These are phyloP conservation scores for Azemiops feae DNA, from an alignment of 2,113 vertebrate genomes.

Conservation along the genomic window DNA sequence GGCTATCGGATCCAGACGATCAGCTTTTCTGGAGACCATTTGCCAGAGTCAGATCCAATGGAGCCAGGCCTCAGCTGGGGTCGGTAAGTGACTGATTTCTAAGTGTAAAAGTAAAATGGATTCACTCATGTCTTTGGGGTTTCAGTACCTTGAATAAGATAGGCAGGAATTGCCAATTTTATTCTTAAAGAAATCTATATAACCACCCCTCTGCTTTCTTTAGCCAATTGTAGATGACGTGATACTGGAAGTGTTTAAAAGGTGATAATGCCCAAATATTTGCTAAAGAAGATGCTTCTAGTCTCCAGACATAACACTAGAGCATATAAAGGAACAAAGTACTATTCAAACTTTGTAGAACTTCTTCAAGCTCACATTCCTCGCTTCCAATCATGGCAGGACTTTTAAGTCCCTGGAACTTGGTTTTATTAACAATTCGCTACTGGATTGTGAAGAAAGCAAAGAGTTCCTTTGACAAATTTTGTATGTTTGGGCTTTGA, in stretches of 20 bases:
- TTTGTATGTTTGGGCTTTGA: not conserved
- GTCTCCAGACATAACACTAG: not conserved
- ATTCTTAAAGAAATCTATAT: not conserved
- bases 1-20: conserved; percentile 86
- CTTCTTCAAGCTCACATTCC: not conserved
- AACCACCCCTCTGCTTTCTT: not conserved
- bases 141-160: not conserved
- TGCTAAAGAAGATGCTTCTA: not conserved
- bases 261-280: not conserved
- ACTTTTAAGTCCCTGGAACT: not conserved
- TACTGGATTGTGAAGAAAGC: not conserved
- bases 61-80: conserved; percentile 91
- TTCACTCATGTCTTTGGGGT: not conserved
- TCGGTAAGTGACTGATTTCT: conserved; percentile 73
- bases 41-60: conserved; percentile 78
- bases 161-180: too few species aligned
- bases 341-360: not conserved
- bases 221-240: not conserved
- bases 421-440: not conserved
- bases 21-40: conserved; percentile 81
- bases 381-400: not conserved
- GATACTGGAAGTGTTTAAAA: not conserved
- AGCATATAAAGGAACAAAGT: not conserved
- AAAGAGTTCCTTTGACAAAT: not conserved
- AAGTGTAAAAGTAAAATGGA: not conserved